Conservation (phyloP, 2,888 invertebrate genomes). For the Helicoverpa assulta region DNA sequence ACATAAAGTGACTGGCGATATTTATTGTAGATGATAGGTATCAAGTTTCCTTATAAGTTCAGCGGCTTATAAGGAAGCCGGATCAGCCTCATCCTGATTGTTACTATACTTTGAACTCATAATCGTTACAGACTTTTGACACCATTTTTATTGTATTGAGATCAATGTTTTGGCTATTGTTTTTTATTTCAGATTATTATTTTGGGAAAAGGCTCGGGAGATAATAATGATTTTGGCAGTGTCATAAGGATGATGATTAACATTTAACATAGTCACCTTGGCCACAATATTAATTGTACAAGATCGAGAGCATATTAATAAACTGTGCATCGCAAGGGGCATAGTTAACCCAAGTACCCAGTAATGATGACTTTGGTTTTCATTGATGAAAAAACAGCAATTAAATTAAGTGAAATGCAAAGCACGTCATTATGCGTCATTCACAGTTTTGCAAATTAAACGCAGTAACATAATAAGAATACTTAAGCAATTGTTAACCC, state of each 20-base stretch:
- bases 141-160: conserved; percentile 5
- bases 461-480: background rate
- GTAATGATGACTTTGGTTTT: too few species aligned
- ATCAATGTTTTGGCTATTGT: conserved; percentile 5
- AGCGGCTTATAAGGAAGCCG: conserved; percentile 55
- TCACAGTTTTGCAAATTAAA: background rate
- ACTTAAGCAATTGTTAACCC: conserved; percentile 18
- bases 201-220: background rate
- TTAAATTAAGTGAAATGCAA: background rate
- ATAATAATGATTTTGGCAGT: too few species aligned
- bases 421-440: background rate
- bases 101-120: conserved; percentile 26
- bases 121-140: conserved; percentile 35
- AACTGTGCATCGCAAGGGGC: too few species aligned
- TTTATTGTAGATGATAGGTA: conserved; percentile 64
- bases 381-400: background rate
- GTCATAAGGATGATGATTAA: background rate
- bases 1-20: conserved; percentile 56
- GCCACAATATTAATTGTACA: too few species aligned
- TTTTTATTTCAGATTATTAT: background rate
- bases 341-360: too few species aligned
- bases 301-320: too few species aligned
- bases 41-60: conserved; percentile 73
- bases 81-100: conserved; percentile 47
- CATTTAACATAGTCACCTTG: background rate